phyloP scores from a whole-genome alignment of 2,113 vertebrate species.

The Pongo abelii region DNA sequence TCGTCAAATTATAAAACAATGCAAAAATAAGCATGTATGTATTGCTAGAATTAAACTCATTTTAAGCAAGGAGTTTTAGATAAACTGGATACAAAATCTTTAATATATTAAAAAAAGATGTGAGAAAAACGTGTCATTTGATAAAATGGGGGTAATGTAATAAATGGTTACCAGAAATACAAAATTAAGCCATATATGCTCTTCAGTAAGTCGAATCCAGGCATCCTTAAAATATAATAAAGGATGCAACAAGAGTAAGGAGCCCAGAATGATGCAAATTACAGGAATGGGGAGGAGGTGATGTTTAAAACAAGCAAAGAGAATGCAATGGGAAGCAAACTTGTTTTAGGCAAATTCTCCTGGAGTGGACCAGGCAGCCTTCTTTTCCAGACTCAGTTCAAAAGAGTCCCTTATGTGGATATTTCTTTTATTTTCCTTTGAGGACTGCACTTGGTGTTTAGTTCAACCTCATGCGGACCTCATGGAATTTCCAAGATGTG shows the following conservation, averaged over 20 bases:
- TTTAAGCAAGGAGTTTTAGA: background rate
- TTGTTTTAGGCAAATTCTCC: background rate
- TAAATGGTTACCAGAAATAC: background rate
- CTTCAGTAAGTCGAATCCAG: background rate
- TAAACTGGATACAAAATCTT: background rate
- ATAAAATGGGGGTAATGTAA: background rate
- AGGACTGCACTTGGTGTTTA: background rate
- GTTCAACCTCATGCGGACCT: background rate
- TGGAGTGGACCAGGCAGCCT: background rate
- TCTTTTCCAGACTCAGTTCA: background rate
- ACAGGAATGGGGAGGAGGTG: accelerated
- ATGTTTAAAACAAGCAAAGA: background rate
- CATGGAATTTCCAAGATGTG: background rate
- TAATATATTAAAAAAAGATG: background rate
- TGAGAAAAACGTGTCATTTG: background rate
- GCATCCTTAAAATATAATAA: background rate
- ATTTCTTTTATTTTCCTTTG: background rate
- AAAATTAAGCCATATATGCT: background rate
- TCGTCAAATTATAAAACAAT: too few relatives aligned
- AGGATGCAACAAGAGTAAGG: background rate
- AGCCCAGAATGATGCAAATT: accelerated
- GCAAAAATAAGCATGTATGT: too few relatives aligned
- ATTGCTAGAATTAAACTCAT: too few relatives aligned
- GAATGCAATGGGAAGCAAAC: too few relatives aligned
- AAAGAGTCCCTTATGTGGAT: background rate